phyloP scores from a whole-genome alignment of 2,113 vertebrate genomes.

The Rhineura floridana region DNA sequence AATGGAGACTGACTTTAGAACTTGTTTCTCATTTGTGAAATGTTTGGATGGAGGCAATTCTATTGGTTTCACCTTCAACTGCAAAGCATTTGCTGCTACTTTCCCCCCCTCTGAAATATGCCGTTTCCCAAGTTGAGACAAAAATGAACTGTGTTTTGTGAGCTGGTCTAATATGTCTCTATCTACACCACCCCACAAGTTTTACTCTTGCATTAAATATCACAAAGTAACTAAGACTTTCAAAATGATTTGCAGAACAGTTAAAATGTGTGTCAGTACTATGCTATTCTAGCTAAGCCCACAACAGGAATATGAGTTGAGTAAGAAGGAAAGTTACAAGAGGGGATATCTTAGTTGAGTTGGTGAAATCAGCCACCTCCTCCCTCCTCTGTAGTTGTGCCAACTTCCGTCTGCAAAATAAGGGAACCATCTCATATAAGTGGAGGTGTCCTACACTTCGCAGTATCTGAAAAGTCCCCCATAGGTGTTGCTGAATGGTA shows the following conservation, averaged over 20 bases:
- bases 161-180: background rate
- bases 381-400: background rate
- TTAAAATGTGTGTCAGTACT: background rate
- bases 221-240: background rate
- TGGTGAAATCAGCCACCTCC: background rate
- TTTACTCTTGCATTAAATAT: background rate
- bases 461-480: background rate
- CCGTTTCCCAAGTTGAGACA: background rate
- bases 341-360: background rate
- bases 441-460: background rate
- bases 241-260: background rate
- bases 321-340: constrained; percentile 42
- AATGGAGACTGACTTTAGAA: background rate
- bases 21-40: background rate
- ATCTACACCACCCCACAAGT: background rate
- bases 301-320: constrained; percentile 52
- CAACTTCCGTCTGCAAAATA: background rate
- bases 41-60: background rate
- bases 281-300: background rate
- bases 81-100: background rate
- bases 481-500: background rate
- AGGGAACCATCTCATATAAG: background rate
- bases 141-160: background rate
- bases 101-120: rapidly evolving
- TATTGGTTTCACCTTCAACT: background rate